A percentile compares a stretch with the other conserved stretches of the same genome.
These are phyloP conservation scores for Scyliorhinus canicula DNA, from an alignment of 2,797 vertebrate genomes.

Conservation along the genomic window DNA sequence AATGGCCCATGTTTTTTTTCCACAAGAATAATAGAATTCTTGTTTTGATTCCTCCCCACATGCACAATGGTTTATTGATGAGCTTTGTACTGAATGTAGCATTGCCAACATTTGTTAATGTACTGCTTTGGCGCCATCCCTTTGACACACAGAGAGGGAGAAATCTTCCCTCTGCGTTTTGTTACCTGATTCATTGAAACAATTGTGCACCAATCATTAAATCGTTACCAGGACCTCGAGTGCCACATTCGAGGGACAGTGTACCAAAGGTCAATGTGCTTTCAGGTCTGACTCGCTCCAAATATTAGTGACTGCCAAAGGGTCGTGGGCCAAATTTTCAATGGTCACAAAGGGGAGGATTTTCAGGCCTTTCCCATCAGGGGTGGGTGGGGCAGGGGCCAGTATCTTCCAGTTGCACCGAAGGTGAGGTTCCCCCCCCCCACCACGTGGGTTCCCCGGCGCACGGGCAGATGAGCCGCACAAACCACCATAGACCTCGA, in stretches of 20 bases:
- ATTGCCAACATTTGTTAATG: not conserved
- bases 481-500: too few relatives aligned
- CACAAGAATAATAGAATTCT: not conserved
- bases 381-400: too few relatives aligned
- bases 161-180: not conserved
- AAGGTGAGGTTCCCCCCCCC: too few relatives aligned
- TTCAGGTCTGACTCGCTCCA: not conserved
- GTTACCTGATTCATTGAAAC: not conserved
- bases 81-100: not conserved
- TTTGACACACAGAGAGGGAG: not conserved
- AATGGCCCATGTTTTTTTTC: not conserved
- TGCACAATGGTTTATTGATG: not conserved
- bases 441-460: too few relatives aligned
- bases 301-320: not conserved
- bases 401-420: too few relatives aligned
- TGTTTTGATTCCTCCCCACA: not conserved
- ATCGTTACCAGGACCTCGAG: not conserved
- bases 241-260: not conserved
- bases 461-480: too few relatives aligned
- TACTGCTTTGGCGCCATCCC: not conserved
- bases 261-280: not conserved
- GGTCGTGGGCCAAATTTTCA: not conserved
- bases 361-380: too few relatives aligned
- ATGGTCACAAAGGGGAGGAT: not conserved
- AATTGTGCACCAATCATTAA: not conserved